A percentile compares a stretch with the other conserved stretches of the same genome.
Evolutionary conservation across 53 echinoderm and acorn worm genomes (phyloP).

Genomic region (Echinarachnius parma): DNA sequence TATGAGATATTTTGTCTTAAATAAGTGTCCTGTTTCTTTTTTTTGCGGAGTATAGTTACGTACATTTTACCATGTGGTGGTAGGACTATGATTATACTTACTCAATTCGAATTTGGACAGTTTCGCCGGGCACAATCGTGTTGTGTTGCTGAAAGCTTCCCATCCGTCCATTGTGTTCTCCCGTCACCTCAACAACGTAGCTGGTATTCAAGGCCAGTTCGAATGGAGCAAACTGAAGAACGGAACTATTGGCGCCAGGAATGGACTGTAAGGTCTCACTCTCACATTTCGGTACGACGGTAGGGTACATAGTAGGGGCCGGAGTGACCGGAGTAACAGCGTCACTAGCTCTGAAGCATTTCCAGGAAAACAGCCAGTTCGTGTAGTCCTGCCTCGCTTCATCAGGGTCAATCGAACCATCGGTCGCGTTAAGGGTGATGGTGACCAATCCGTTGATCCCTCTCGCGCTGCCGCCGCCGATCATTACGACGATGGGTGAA

Average conservation of each 20-base stretch:
- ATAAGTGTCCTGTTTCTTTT: too few species aligned
- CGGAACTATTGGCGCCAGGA: neutral
- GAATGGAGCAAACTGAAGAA: neutral
- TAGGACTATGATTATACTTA: too few species aligned
- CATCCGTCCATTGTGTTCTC: neutral
- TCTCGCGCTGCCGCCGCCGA: slow-evolving; percentile 58
- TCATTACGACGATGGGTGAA: slow-evolving; percentile 45
- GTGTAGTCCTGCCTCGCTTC: slow-evolving; percentile 9
- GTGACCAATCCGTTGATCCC: slow-evolving; percentile 32
- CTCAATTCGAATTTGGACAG: slow-evolving; percentile 50
- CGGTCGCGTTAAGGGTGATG: slow-evolving; percentile 38
- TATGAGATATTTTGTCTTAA: too few species aligned
- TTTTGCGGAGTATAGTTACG: too few species aligned
- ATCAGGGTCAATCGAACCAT: slow-evolving; percentile 58
- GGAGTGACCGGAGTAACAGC: slow-evolving; percentile 4
- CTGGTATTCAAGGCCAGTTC: neutral
- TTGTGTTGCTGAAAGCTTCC: slow-evolving; percentile 44
- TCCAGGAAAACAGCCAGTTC: slow-evolving; percentile 55
- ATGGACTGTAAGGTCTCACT: neutral
- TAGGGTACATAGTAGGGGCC: neutral
- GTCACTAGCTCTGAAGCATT: slow-evolving; percentile 7
- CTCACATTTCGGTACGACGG: neutral
- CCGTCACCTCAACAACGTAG: slow-evolving; percentile 15
- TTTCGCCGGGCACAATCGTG: slow-evolving; percentile 18
- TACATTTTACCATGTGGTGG: too few species aligned